phyloP scores from a whole-genome alignment of 2,888 invertebrate genomes.

The Ormyrus labotus region DNA sequence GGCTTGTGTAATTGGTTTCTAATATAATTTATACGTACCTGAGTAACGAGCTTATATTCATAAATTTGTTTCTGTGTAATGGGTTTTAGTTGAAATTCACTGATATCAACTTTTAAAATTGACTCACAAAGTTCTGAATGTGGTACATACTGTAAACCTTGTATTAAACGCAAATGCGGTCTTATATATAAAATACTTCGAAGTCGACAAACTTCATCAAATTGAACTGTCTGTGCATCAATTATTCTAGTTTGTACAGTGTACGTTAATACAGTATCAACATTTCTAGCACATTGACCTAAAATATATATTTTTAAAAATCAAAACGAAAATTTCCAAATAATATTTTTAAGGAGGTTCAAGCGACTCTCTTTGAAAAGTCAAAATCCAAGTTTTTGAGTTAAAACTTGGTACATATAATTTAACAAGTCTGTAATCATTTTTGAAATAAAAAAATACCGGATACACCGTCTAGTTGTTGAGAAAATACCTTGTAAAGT shows the following conservation, averaged over 20 bases:
- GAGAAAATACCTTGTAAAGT: no score
- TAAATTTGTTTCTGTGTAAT: conserved; percentile 36
- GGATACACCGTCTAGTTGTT: no score
- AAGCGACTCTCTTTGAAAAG: no score
- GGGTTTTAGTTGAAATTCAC: conserved; percentile 73
- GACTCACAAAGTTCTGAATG: conserved; percentile 79
- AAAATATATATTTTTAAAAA: conserved; percentile 2
- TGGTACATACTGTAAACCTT: conserved; percentile 80
- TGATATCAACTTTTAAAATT: conserved; percentile 79
- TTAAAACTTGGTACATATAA: no score
- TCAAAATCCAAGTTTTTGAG: no score
- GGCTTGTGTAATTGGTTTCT: neutral
- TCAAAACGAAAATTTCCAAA: neutral
- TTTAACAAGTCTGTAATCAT: neutral
- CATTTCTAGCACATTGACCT: conserved; percentile 60
- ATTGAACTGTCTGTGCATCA: conserved; percentile 57
- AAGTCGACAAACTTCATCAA: conserved; percentile 67
- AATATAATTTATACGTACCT: conserved; percentile 20
- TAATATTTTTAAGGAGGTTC: neutral
- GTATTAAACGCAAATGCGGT: conserved; percentile 79
- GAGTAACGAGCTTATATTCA: conserved; percentile 36
- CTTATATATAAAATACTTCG: conserved; percentile 72
- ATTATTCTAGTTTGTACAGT: conserved; percentile 65
- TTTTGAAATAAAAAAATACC: neutral
- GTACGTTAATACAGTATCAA: conserved; percentile 66